Conservation (phyloP, 1,140 invertebrate species). For the Solenopsis invicta region DNA sequence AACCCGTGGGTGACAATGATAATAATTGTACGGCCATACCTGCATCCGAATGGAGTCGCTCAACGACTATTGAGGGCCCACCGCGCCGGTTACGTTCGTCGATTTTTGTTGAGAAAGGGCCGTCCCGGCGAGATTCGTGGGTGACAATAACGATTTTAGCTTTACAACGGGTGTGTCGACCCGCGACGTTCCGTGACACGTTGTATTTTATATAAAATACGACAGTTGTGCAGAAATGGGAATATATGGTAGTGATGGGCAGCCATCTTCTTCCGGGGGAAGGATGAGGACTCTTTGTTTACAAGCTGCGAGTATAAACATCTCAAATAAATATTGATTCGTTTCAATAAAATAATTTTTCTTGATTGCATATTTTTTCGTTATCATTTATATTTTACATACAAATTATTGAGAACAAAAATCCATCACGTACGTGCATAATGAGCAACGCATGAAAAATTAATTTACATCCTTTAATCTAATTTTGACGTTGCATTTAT, state of each 20-base stretch:
- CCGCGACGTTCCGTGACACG: slow-evolving; percentile 32
- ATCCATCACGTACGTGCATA: background rate
- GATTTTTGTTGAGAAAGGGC: slow-evolving; percentile 27
- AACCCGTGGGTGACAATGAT: slow-evolving; percentile 76
- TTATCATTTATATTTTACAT: background rate
- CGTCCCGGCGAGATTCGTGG: slow-evolving; percentile 65
- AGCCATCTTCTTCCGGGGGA: slow-evolving; percentile 1
- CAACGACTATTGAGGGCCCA: background rate
- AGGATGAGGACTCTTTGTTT: slow-evolving; percentile 1
- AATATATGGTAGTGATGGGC: slow-evolving; percentile 23
- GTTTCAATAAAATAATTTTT: background rate
- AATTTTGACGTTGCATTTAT: background rate
- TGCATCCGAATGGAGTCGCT: slow-evolving; percentile 45
- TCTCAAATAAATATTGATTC: background rate
- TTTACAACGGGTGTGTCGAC: slow-evolving; percentile 60
- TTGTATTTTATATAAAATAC: slow-evolving; percentile 43
- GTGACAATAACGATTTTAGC: slow-evolving; percentile 70
- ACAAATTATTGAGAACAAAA: background rate
- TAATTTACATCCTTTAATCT: background rate
- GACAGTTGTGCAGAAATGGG: slow-evolving; percentile 31
- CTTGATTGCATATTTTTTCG: background rate
- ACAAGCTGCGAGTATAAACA: background rate
- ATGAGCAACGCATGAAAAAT: background rate
- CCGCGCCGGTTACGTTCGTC: slow-evolving; percentile 27
- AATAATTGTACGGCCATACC: slow-evolving; percentile 66